These are phyloP conservation scores for Danio albolineatus DNA, from an alignment of 2,797 vertebrate genomes.

Conservation along the genomic window DNA sequence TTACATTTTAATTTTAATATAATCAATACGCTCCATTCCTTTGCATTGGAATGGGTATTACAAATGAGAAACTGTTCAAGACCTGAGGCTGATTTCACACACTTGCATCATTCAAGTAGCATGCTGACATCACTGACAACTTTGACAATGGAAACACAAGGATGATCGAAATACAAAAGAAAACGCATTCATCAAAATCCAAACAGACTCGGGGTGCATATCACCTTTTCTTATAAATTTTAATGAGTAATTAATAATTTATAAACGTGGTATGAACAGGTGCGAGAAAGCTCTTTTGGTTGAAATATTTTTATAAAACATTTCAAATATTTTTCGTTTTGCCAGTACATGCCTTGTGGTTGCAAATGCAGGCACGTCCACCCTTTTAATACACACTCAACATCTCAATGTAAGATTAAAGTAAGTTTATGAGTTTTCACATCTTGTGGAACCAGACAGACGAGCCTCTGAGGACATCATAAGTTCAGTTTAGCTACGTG, in stretches of 20 bases:
- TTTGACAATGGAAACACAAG: slow-evolving; percentile 28
- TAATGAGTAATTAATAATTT: slow-evolving; percentile 1
- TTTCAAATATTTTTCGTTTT: background rate
- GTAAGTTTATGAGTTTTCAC: slow-evolving; percentile 13
- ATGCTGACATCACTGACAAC: slow-evolving; percentile 53
- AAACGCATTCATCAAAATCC: background rate
- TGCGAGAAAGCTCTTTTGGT: background rate
- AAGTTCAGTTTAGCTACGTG: slow-evolving; percentile 16
- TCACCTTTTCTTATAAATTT: slow-evolving; percentile 2
- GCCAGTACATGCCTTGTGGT: background rate
- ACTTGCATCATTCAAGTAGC: slow-evolving; percentile 71
- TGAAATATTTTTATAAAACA: background rate
- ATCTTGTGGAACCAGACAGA: slow-evolving; percentile 15
- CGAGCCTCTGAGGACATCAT: background rate
- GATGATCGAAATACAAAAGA: slow-evolving; percentile 1
- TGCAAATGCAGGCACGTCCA: background rate
- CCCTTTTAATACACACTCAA: slow-evolving; percentile 5
- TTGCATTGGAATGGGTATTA: background rate
- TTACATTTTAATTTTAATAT: background rate
- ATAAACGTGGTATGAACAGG: background rate
- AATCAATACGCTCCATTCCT: slow-evolving; percentile 3
- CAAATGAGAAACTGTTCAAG: slow-evolving; percentile 14
- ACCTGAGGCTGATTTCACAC: slow-evolving; percentile 59
- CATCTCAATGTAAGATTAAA: slow-evolving; percentile 22
- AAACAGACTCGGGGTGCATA: background rate